Conservation (phyloP, 2,888 invertebrate genomes). For the Dascillus cervinus region DNA sequence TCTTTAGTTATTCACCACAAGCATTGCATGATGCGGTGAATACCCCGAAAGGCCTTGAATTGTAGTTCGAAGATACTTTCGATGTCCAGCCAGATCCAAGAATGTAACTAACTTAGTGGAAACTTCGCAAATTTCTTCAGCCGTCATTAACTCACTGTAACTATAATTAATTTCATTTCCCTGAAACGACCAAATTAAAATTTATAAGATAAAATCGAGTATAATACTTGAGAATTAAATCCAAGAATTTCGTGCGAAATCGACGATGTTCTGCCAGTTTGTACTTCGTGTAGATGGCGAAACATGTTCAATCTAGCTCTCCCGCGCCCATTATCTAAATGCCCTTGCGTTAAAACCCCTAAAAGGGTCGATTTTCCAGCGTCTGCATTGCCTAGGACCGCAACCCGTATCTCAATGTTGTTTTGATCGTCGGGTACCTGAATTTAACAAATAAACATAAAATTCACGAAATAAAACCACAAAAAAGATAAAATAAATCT, state of each 20-base stretch:
- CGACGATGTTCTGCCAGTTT: constrained; percentile 87
- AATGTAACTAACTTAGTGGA: constrained; percentile 91
- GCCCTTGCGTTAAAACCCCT: constrained; percentile 93
- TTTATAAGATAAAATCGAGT: neutral
- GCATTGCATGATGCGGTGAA: constrained; percentile 85
- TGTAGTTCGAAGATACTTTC: constrained; percentile 92
- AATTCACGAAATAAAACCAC: too few species aligned
- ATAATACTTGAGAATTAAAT: constrained; percentile 67
- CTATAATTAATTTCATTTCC: constrained; percentile 85
- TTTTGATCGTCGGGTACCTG: constrained; percentile 80
- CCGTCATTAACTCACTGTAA: constrained; percentile 80
- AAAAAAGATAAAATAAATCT: neutral
- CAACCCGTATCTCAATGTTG: constrained; percentile 82
- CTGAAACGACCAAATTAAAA: constrained; percentile 33
- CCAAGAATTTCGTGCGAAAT: constrained; percentile 96
- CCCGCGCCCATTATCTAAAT: constrained; percentile 91
- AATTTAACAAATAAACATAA: constrained; percentile 5
- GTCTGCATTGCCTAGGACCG: constrained; percentile 91
- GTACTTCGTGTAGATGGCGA: constrained; percentile 89
- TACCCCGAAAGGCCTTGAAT: constrained; percentile 91
- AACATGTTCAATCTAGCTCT: constrained; percentile 94
- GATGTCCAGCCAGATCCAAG: constrained; percentile 92
- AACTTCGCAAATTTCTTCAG: constrained; percentile 88
- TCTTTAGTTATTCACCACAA: constrained; percentile 55
- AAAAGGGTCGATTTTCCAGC: constrained; percentile 95